Base-by-base conservation (phyloP, 2,797 vertebrate species). In the Triplophysa yarkandensis region DNA sequence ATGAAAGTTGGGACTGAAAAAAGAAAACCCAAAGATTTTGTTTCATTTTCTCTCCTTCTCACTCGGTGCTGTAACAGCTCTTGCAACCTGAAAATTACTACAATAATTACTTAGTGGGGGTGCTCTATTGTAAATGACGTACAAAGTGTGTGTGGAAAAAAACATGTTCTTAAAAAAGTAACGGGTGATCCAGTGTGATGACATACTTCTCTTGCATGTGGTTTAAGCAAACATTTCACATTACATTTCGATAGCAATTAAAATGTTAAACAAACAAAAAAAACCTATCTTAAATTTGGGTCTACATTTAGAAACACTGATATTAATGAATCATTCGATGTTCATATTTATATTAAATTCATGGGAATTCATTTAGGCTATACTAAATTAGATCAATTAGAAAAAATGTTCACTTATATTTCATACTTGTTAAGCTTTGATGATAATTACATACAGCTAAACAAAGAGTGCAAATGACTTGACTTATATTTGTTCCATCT, bases 61-160 rank as follows among this genome's bases (percentile, higher is more conserved):
- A 21, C 60, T 55, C 60, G 41, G 34, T 43, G 64, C 39, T 69
- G 34, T 80, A 78, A 83, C 65, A 77, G 75, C 75, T 77, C 69
- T 71, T 70, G 66, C 69, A 65, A 73, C 75, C 76, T 68, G 71
- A 76, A 75, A 83, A 83, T 84, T 79, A 83, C 75, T 61, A 65
- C 80, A 72, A 78, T 80, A 82, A 83, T 85, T 81, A 79, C 74
- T 69, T 76, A 77, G 77, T 71, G 69, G 78, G 57, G 78, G 82
- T 66, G 27, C 39, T 74, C 57, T 66, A 62, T 65, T 52, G 50
- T 74, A 74, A 83, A 82, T 73, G 82, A 39, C 36, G 11, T 39
- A 13, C 36, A 39, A 36, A 82, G 78, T 74, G 80, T 67, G 80
- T 63, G 77, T 80, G 72, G 77, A 73, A 70, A n/a, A n/a, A n/a